phyloP scores from a whole-genome alignment of 2,797 vertebrate species.

The Galago senegalensis region DNA sequence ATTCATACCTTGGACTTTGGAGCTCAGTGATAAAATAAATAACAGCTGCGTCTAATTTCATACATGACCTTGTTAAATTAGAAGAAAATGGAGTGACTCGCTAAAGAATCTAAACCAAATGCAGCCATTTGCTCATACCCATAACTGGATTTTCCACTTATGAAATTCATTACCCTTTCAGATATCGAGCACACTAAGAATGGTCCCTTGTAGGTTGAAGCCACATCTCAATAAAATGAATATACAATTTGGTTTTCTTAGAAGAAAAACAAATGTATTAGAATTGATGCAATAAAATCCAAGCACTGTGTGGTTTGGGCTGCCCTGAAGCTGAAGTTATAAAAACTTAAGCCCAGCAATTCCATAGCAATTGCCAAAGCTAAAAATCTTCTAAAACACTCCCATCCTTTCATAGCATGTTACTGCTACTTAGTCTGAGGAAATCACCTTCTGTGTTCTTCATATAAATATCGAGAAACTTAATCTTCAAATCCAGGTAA shows the following conservation, averaged over 20 bases:
- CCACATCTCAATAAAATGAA: slow-evolving; percentile 56
- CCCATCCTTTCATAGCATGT: not conserved
- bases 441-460: slow-evolving; percentile 42
- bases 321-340: slow-evolving; percentile 70
- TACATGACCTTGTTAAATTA: slow-evolving; percentile 65
- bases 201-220: slow-evolving; percentile 46
- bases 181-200: slow-evolving; percentile 74
- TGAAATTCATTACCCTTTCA: slow-evolving; percentile 86
- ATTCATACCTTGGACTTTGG: slow-evolving; percentile 53
- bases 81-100: slow-evolving; percentile 71
- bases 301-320: slow-evolving; percentile 53
- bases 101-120: slow-evolving; percentile 78
- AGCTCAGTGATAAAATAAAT: slow-evolving; percentile 64
- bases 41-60: slow-evolving; percentile 75
- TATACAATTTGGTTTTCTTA: slow-evolving; percentile 74
- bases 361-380: not conserved
- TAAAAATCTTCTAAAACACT: slow-evolving; percentile 4
- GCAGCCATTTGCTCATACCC: slow-evolving; percentile 72
- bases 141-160: slow-evolving; percentile 83
- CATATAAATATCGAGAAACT: slow-evolving; percentile 65
- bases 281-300: slow-evolving; percentile 20
- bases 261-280: not conserved
- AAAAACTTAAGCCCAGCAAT: slow-evolving; percentile 51
- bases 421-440: not conserved
- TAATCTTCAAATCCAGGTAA: slow-evolving; percentile 70